Conservation (phyloP, 1,140 invertebrate genomes). For the Drosophila nannoptera region DNA sequence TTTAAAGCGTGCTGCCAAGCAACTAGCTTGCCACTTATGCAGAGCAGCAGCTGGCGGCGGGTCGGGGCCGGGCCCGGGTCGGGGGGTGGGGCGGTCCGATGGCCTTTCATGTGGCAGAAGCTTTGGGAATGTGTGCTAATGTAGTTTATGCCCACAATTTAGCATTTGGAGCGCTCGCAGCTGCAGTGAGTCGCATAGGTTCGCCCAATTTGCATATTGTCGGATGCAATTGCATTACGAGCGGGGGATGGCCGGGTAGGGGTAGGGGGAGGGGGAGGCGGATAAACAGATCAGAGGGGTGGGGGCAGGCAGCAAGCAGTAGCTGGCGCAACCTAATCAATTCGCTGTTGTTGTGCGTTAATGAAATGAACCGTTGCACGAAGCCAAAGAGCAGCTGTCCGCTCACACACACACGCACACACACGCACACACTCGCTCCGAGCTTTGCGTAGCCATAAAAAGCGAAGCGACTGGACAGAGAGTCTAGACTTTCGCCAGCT, state of each 20-base stretch:
- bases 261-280: background rate
- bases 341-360: conserved; percentile 51
- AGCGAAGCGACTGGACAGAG: conserved; percentile 2
- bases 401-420: background rate
- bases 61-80: background rate
- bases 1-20: conserved; percentile 51
- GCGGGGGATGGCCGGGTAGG: too few species aligned
- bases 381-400: background rate
- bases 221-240: conserved; percentile 59
- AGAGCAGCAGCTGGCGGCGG: background rate
- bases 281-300: background rate
- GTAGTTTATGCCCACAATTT: conserved; percentile 73
- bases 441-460: conserved; percentile 1
- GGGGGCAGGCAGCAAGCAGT: background rate
- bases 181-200: conserved; percentile 48
- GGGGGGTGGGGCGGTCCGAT: background rate
- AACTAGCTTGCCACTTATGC: conserved; percentile 48
- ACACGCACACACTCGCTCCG: background rate
- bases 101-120: background rate
- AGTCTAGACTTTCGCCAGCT: conserved; percentile 22
- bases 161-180: conserved; percentile 51
- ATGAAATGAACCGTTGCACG: conserved; percentile 30
- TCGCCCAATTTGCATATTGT: conserved; percentile 72
- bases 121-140: conserved; percentile 47
- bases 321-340: conserved; percentile 48